A percentile compares a stretch with the other conserved stretches of the same genome.
Evolutionary conservation across 2,113 vertebrate species (phyloP).

Genomic region (Sinocyclocheilus maitianheensis): DNA sequence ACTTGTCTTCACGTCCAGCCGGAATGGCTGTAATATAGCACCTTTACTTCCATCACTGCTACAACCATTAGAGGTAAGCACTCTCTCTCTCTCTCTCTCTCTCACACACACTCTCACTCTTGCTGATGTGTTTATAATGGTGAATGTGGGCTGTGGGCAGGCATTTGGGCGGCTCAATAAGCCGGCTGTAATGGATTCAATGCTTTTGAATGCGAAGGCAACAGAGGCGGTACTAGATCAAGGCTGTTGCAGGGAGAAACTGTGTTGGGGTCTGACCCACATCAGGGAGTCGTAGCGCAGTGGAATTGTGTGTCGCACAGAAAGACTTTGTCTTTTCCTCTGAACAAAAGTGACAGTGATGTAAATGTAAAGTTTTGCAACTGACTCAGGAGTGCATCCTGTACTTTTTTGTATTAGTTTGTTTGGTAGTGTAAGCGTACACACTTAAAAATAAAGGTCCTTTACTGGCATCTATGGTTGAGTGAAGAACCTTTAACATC

Average conservation of each 20-base stretch:
- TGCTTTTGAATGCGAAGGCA: constrained; percentile 13
- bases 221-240: constrained; percentile 18
- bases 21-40: constrained; percentile 32
- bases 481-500: not conserved
- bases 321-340: not conserved
- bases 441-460: too few relatives aligned
- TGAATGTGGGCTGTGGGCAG: constrained; percentile 23
- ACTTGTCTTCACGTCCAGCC: constrained; percentile 23
- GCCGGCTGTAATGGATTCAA: constrained; percentile 15
- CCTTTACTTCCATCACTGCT: constrained; percentile 11
- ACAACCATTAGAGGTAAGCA: constrained; percentile 30
- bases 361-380: constrained; percentile 12
- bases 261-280: constrained; percentile 31
- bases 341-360: not conserved
- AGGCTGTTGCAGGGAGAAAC: constrained; percentile 15
- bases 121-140: constrained; percentile 23
- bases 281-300: constrained; percentile 6
- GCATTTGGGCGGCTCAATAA: not conserved
- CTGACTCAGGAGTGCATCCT: not conserved
- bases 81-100: not conserved
- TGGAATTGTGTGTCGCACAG: not conserved
- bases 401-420: constrained; percentile 5
- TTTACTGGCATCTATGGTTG: not conserved
- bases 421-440: not conserved
- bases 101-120: not conserved